Evolutionary conservation across 2,797 vertebrate genomes (phyloP).

Genomic region (Zonotrichia albicollis): DNA sequence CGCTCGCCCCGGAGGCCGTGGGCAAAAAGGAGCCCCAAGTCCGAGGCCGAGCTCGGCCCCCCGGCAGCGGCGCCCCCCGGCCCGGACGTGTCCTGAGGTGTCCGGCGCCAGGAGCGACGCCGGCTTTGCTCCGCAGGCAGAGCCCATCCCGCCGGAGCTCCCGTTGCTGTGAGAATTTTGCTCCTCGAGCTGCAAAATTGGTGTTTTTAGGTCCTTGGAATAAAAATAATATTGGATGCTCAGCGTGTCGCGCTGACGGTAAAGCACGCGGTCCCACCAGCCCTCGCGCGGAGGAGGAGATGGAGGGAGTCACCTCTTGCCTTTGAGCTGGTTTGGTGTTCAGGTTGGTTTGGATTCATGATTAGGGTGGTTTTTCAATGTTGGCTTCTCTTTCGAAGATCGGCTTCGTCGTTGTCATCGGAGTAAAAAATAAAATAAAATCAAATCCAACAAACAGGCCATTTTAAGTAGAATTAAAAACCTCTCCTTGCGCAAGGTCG

Average conservation of each 20-base stretch:
- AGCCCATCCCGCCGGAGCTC: background rate
- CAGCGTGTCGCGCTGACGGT: background rate
- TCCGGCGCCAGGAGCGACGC: background rate
- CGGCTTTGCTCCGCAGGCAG: background rate
- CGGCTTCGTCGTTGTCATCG: conserved; percentile 45
- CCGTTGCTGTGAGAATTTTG: background rate
- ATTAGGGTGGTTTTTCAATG: background rate
- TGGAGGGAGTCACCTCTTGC: background rate
- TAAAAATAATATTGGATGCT: background rate
- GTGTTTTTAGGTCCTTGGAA: conserved; percentile 18
- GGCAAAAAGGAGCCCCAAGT: background rate
- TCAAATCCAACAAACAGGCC: conserved; percentile 80
- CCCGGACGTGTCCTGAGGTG: conserved; percentile 50
- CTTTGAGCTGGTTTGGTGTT: conserved; percentile 43
- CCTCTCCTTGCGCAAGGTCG: conserved; percentile 78
- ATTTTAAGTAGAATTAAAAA: conserved; percentile 85
- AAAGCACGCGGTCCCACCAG: background rate
- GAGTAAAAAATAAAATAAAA: conserved; percentile 64
- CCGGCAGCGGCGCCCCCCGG: background rate
- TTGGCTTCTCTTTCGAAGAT: background rate
- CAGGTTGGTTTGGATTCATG: background rate
- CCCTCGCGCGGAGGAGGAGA: fast-evolving
- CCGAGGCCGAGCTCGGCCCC: background rate
- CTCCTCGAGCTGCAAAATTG: conserved; percentile 10
- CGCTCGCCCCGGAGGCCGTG: background rate